Evolutionary conservation across 2,797 vertebrate species (phyloP).

Genomic region (Lateolabrax maculatus): DNA sequence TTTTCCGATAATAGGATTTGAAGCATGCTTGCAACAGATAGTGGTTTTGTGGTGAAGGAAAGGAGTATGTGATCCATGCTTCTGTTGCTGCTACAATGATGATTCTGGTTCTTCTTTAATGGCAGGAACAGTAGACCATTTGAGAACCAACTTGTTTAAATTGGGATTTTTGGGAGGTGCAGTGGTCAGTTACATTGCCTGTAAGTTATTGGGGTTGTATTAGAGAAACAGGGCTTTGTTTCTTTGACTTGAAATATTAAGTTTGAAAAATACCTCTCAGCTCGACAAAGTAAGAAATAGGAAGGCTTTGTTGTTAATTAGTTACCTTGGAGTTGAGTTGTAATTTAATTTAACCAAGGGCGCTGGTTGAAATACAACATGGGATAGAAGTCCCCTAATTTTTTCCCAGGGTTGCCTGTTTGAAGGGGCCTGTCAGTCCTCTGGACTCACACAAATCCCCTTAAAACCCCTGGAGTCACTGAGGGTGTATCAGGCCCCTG

Average conservation of each 20-base stretch:
- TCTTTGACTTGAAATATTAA: conserved; percentile 32
- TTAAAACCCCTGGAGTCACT: conserved; percentile 79
- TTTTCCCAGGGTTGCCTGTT: conserved; percentile 69
- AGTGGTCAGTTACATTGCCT: conserved; percentile 18
- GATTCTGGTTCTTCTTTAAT: conserved; percentile 29
- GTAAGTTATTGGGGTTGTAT: conserved; percentile 23
- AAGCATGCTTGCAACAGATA: conserved; percentile 78
- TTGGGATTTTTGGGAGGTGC: conserved; percentile 17
- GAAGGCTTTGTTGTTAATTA: conserved; percentile 67
- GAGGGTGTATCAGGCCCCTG: conserved; percentile 77
- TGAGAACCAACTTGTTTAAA: conserved; percentile 24
- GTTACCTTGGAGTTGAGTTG: conserved; percentile 57
- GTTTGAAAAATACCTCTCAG: conserved; percentile 53
- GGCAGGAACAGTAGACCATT: conserved; percentile 11
- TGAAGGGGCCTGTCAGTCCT: conserved; percentile 60
- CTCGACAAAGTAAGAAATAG: conserved; percentile 41
- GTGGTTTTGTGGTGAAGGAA: conserved; percentile 78
- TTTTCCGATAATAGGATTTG: conserved; percentile 84
- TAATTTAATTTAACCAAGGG: conserved; percentile 60
- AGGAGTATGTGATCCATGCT: conserved; percentile 65
- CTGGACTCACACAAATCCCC: conserved; percentile 75
- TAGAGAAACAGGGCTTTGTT: conserved; percentile 18
- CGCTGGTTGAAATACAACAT: conserved; percentile 48
- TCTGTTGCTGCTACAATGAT: conserved; percentile 33
- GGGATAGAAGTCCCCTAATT: conserved; percentile 32